Base-by-base conservation (phyloP, 2,888 invertebrate genomes). In the Caenorhabditis sp. region DNA sequence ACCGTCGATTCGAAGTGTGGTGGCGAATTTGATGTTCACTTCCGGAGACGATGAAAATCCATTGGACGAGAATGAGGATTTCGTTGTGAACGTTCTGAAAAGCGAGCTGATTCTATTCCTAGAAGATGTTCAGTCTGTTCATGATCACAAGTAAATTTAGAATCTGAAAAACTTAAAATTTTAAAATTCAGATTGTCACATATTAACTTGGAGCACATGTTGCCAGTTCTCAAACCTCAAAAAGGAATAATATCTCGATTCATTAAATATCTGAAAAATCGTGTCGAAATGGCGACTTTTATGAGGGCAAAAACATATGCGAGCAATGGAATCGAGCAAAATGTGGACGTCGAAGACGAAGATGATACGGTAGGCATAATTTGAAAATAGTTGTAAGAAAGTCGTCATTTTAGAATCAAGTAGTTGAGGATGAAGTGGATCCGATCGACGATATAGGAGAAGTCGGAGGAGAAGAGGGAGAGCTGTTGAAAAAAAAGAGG, bases 371-470 rank as follows among this genome's bases (percentile, higher is more conserved):
- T 68, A 6, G 10, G 22, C 10, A 24, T 51, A n/a, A n/a, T n/a
- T n/a, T n/a, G n/a, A n/a, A n/a, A n/a, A n/a, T n/a, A n/a, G n/a
- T n/a, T n/a, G n/a, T n/a, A n/a, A n/a, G 8, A 51, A 24, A 22
- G 10, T 12, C 16, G 3, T 26, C 2, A 26, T 10, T 12, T 24
- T 54, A 63, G 51, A 63, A 73, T 31, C 41, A 66, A 31, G 19
- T 31, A 12, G 44, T 47, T 10, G 79, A 79, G 28, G 79, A 79
- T n/a, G 79, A 54, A 19, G 35, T 64, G 7, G 76, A 77, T 54
- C 61, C 76, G 10, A 69, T 77, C 31, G 79, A 79, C 47, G 79
- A 79, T 16, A 35, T 79, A 14, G 79, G 79, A 56, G 79, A 79
- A 10, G 64, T 79, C 7, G 79, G 31, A 1, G 79, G 79, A 24